phyloP scores from a whole-genome alignment of 35 echinoderm and acorn worm genomes.

The Anneissia japonica region DNA sequence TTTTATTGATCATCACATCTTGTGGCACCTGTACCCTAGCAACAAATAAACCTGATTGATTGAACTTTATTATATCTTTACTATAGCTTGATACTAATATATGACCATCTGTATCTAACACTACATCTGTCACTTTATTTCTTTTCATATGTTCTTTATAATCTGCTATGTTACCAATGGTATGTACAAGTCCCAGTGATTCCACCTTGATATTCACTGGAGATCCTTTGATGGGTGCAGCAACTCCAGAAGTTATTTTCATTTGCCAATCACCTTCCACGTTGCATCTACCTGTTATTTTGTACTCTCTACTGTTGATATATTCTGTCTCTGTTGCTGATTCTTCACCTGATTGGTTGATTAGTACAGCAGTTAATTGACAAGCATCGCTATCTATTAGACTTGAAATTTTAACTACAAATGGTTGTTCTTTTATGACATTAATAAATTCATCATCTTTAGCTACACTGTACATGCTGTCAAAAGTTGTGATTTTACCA shows the following conservation, averaged over 20 bases:
- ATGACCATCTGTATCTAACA: neutral
- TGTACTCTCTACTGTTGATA: neutral
- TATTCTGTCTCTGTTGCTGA: neutral
- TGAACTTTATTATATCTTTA: neutral
- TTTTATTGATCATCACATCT: neutral
- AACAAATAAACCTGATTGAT: neutral
- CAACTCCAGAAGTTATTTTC: neutral
- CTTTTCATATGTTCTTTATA: neutral
- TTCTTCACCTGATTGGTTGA: neutral
- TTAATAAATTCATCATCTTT: neutral
- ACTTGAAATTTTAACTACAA: neutral
- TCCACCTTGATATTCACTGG: neutral
- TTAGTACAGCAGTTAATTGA: neutral
- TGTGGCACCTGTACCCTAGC: neutral
- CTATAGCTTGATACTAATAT: neutral
- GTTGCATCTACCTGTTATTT: neutral
- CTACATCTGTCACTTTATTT: neutral
- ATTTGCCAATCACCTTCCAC: neutral
- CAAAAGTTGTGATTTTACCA: neutral
- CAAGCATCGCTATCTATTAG: neutral
- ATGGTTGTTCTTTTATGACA: neutral
- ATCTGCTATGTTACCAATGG: neutral
- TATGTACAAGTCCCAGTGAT: neutral
- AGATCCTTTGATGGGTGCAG: neutral
- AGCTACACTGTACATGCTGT: neutral